Percentiles rank a stretch among this genome's conserved stretches.
Evolutionary conservation across 1,140 invertebrate species (phyloP).

Genomic region (Ylistrum balloti): DNA sequence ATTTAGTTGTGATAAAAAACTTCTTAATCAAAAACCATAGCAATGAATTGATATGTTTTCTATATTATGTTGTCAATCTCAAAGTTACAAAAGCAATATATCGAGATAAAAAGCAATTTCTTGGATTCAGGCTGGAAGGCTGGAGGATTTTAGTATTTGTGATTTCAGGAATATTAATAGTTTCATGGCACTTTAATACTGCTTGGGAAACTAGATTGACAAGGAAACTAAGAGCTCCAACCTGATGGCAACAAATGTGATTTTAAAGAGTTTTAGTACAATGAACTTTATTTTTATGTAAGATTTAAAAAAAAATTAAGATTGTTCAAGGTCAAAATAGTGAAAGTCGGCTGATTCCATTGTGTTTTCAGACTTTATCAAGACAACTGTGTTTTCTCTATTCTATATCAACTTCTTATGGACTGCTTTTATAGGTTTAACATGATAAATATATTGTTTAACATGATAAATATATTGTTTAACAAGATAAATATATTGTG

Average conservation of each 20-base stretch:
- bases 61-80: not conserved
- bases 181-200: not conserved
- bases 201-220: not conserved
- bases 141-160: not conserved
- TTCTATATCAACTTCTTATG: too few relatives aligned
- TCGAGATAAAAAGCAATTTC: not conserved
- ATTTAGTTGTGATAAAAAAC: too few relatives aligned
- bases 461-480: not conserved
- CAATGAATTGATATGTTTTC: not conserved
- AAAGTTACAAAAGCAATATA: not conserved
- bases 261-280: too few relatives aligned
- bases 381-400: too few relatives aligned
- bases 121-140: not conserved
- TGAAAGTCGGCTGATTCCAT: too few relatives aligned
- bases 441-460: not conserved
- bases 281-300: not conserved
- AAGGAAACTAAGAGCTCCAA: not conserved
- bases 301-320: not conserved
- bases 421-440: too few relatives aligned
- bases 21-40: too few relatives aligned
- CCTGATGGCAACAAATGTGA: not conserved
- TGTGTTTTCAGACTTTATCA: too few relatives aligned
- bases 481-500: not conserved
- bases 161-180: not conserved
- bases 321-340: not conserved